Evolutionary conservation across 2,113 vertebrate genomes (phyloP).

Genomic region (Tamias sibiricus): DNA sequence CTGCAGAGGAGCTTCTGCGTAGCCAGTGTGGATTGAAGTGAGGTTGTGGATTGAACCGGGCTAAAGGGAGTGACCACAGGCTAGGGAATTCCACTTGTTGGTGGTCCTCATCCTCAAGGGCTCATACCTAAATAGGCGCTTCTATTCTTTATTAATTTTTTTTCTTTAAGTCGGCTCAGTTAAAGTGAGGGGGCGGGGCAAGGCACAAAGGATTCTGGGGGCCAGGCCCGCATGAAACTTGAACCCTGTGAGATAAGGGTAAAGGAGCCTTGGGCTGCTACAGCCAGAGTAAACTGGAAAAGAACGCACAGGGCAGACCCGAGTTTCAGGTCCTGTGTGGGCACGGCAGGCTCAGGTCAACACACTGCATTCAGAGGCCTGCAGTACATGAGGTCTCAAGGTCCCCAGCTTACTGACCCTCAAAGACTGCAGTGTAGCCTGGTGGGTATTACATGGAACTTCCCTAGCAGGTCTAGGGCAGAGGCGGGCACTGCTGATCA

Average conservation of each 20-base stretch:
- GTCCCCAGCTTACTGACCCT: not conserved
- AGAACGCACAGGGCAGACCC: not conserved
- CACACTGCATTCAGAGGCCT: not conserved
- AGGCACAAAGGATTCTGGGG: not conserved
- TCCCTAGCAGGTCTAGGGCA: not conserved
- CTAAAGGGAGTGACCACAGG: not conserved
- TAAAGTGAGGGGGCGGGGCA: not conserved
- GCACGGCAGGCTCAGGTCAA: not conserved
- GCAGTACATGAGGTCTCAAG: not conserved
- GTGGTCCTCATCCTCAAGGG: not conserved
- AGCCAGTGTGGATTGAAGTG: not conserved
- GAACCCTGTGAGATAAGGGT: not conserved
- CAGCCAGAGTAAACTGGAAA: not conserved
- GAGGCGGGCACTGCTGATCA: not conserved
- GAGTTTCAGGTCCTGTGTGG: accelerated
- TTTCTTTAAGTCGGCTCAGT: not conserved
- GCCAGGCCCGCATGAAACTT: not conserved
- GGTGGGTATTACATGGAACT: not conserved
- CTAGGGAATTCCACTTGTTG: not conserved
- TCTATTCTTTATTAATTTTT: not conserved
- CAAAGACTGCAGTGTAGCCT: not conserved
- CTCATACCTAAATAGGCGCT: not conserved
- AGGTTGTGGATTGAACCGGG: not conserved
- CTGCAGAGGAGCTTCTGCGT: not conserved
- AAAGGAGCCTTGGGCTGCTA: not conserved